Conservation (phyloP, 1,140 invertebrate species). For the Nasonia giraulti region DNA sequence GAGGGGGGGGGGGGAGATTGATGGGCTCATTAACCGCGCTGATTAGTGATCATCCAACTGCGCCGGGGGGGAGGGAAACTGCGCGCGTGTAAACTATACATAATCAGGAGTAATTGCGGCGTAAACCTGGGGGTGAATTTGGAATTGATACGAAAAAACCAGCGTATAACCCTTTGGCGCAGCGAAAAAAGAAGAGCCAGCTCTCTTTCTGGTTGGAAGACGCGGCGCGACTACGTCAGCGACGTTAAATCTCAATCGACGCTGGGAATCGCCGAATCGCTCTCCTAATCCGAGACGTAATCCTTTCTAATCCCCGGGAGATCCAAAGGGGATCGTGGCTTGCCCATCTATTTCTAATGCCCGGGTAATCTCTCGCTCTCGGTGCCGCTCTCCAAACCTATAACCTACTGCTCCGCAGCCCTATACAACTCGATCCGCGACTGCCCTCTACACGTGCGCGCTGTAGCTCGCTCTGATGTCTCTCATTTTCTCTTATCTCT, state of each 20-base stretch:
- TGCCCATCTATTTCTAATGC: constrained; percentile 67
- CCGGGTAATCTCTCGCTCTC: constrained; percentile 61
- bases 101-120: no score
- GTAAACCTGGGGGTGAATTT: no score
- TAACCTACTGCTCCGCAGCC: constrained; percentile 40
- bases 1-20: no score
- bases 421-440: constrained; percentile 17
- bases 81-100: no score
- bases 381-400: constrained; percentile 28
- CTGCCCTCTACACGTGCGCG: constrained; percentile 3
- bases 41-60: no score
- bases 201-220: neutral
- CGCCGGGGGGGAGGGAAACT: no score
- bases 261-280: constrained; percentile 58
- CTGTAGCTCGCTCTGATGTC: neutral
- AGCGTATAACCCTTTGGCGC: no score
- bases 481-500: constrained; percentile 27
- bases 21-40: no score
- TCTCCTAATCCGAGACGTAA: constrained; percentile 63
- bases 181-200: neutral
- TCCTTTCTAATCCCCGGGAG: constrained; percentile 65
- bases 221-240: constrained; percentile 40
- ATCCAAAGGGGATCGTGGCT: constrained; percentile 59
- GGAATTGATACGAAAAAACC: no score
- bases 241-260: constrained; percentile 61